Conservation (phyloP, 2,797 vertebrate species). For the Spea hammondii region DNA sequence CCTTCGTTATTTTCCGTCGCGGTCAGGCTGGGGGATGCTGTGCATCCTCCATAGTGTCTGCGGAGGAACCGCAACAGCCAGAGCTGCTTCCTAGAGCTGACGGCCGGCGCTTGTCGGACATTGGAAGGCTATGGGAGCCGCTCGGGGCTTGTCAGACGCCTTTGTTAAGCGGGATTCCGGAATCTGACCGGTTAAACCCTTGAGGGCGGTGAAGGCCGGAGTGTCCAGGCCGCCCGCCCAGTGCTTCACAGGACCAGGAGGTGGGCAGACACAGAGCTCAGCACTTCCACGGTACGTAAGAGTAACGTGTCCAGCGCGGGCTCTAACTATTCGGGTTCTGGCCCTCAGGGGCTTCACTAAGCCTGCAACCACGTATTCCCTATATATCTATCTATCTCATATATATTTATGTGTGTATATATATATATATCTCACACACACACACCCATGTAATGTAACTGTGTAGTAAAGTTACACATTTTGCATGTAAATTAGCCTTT, state of each 20-base stretch:
- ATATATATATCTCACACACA: no score
- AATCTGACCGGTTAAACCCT: background rate
- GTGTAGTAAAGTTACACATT: no score
- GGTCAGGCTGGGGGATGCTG: slow-evolving; percentile 30
- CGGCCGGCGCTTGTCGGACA: background rate
- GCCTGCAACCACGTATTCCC: no score
- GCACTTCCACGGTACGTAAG: background rate
- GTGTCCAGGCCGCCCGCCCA: slow-evolving; percentile 21
- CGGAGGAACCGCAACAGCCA: background rate
- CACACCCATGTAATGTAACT: no score
- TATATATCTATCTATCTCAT: no score
- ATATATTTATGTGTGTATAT: no score
- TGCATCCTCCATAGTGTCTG: slow-evolving; percentile 17
- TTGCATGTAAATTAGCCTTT: no score
- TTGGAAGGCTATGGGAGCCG: background rate
- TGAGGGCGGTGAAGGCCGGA: slow-evolving; percentile 17
- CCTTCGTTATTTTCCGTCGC: slow-evolving; percentile 46
- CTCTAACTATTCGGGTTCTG: no score
- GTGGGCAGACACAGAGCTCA: background rate
- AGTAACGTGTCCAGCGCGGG: background rate
- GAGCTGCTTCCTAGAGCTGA: background rate
- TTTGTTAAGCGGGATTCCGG: background rate
- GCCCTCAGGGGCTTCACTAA: background rate
- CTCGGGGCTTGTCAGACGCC: background rate
- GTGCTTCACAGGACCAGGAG: background rate